Percentiles rank a stretch among this genome's conserved stretches.
phyloP scores from a whole-genome alignment of 2,797 vertebrate species.

The Tympanoctomys barrerae region DNA sequence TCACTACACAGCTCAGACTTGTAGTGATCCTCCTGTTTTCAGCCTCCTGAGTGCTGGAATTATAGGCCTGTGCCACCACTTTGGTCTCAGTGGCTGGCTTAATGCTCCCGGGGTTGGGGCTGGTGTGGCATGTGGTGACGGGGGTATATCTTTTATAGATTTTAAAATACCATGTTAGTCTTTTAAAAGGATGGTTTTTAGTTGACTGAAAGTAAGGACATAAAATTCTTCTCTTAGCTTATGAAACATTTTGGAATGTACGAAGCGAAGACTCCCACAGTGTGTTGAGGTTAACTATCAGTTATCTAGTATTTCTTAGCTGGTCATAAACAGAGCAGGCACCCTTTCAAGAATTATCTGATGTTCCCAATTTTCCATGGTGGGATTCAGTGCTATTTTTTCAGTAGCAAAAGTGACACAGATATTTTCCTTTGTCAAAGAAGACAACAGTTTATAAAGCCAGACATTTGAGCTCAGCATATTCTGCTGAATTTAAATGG shows the following conservation, averaged over 20 bases:
- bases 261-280: not conserved
- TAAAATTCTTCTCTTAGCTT: constrained; percentile 47
- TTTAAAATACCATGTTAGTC: constrained; percentile 12
- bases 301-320: constrained; percentile 64
- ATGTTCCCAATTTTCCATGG: constrained; percentile 57
- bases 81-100: too few relatives aligned
- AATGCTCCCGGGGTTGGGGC: too few relatives aligned
- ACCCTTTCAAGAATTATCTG: constrained; percentile 66
- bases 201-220: not conserved
- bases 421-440: constrained; percentile 54
- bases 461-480: not conserved
- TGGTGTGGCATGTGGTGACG: too few relatives aligned
- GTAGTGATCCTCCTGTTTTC: too few relatives aligned
- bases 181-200: constrained; percentile 47
- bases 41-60: too few relatives aligned
- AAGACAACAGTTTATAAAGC: constrained; percentile 38
- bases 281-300: constrained; percentile 50
- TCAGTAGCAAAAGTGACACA: constrained; percentile 27
- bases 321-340: not conserved
- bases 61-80: too few relatives aligned
- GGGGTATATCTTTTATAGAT: not conserved
- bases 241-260: constrained; percentile 25
- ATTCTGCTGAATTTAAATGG: not conserved
- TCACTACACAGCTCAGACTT: too few relatives aligned
- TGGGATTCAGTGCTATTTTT: constrained; percentile 23